Conservation (phyloP, 1,140 invertebrate genomes). For the Acromyrmex charruanus region DNA sequence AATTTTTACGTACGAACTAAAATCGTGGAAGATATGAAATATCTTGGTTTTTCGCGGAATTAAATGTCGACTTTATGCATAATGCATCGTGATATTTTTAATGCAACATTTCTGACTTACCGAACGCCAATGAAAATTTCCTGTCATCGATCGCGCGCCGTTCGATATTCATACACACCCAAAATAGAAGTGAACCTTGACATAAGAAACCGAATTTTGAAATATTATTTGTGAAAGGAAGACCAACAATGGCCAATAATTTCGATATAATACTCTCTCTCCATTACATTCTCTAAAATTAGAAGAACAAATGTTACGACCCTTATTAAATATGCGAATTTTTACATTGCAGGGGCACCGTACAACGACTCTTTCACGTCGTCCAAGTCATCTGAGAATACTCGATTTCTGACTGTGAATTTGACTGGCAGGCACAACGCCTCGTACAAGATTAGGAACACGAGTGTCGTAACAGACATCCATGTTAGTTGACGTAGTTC, state of each 20-base stretch:
- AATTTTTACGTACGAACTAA: not conserved
- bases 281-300: constrained; percentile 2
- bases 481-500: not conserved
- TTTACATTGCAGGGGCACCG: not conserved
- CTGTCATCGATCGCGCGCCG: constrained; percentile 12
- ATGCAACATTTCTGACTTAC: constrained; percentile 19
- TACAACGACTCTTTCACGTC: not conserved
- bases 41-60: not conserved
- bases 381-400: not conserved
- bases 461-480: constrained; percentile 9
- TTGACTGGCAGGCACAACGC: not conserved
- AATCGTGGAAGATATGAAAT: not conserved
- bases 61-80: not conserved
- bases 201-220: constrained; percentile 37
- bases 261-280: not conserved
- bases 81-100: constrained; percentile 46
- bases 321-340: not conserved
- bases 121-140: constrained; percentile 14
- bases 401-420: constrained; percentile 13
- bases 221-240: not conserved
- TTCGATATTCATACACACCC: not conserved
- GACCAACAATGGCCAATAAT: not conserved
- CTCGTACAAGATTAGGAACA: constrained; percentile 9
- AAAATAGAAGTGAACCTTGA: constrained; percentile 33
- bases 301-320: not conserved